phyloP scores from a whole-genome alignment of 2,797 vertebrate species.

The Micrastur ruficollis region DNA sequence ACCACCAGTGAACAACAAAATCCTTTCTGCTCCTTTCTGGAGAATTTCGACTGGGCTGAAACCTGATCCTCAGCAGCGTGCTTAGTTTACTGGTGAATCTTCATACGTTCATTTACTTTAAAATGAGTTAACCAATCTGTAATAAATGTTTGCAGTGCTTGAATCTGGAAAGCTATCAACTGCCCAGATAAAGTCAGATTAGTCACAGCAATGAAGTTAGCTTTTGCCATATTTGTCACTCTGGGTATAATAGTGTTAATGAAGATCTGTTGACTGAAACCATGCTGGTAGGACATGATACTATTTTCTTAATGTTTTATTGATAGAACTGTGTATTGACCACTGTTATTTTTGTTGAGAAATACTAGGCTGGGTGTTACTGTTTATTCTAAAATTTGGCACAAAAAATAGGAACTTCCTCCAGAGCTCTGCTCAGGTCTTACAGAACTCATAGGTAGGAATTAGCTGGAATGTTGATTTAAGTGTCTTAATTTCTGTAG shows the following conservation, averaged over 20 bases:
- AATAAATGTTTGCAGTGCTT: background rate
- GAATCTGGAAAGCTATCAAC: background rate
- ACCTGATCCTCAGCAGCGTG: background rate
- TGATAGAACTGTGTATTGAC: background rate
- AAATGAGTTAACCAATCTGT: background rate
- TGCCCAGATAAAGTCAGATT: background rate
- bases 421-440: background rate
- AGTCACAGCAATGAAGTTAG: background rate
- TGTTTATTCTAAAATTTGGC: background rate
- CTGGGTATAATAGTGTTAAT: background rate
- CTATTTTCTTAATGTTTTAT: background rate
- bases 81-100: background rate
- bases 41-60: background rate
- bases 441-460: background rate
- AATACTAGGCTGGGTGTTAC: background rate
- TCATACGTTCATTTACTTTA: background rate
- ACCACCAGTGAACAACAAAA: background rate
- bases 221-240: background rate
- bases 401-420: background rate
- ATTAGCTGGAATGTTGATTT: background rate
- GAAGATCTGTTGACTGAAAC: background rate
- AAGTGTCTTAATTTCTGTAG: background rate
- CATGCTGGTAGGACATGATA: background rate
- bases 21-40: background rate
- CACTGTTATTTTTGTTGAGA: background rate